phyloP scores from a whole-genome alignment of 1,140 invertebrate genomes.

The Cydia splendana region DNA sequence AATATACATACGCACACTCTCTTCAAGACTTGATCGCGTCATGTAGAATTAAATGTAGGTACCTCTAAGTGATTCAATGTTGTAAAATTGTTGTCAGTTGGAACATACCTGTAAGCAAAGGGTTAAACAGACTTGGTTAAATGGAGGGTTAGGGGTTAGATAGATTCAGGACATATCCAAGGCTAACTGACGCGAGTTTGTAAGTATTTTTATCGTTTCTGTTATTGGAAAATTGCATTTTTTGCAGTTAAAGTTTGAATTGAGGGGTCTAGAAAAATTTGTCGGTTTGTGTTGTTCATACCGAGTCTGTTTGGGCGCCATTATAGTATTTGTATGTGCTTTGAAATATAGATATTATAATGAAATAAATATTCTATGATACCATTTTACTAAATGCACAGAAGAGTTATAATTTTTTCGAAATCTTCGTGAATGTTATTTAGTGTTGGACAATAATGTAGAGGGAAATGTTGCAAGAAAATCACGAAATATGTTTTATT shows the following conservation, averaged over 20 bases:
- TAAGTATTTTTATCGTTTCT: neutral
- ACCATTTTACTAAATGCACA: slow-evolving; percentile 29
- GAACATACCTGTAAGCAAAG: slow-evolving; percentile 35
- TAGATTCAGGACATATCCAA: neutral
- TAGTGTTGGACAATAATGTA: slow-evolving; percentile 75
- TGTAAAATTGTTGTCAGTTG: slow-evolving; percentile 63
- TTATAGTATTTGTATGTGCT: slow-evolving; percentile 5
- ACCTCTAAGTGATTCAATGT: slow-evolving; percentile 51
- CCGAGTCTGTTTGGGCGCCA: neutral
- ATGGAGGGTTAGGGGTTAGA: neutral
- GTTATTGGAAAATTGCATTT: neutral
- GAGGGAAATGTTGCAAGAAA: slow-evolving; percentile 43
- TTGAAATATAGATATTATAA: neutral
- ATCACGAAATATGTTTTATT: slow-evolving; percentile 33
- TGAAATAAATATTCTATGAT: slow-evolving; percentile 19
- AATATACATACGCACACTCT: slow-evolving; percentile 61
- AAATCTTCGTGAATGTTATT: slow-evolving; percentile 61
- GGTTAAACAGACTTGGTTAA: slow-evolving; percentile 11
- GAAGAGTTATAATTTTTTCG: slow-evolving; percentile 14
- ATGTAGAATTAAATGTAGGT: slow-evolving; percentile 56
- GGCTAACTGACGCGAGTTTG: neutral
- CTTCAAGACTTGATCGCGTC: slow-evolving; percentile 69
- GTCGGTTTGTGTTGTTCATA: neutral
- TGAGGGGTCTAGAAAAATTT: neutral
- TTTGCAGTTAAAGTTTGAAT: neutral